Evolutionary conservation across 2,113 vertebrate species (phyloP), one percentile per base, ranked within the genome.

Genomic region (Myocastor coypus): DNA sequence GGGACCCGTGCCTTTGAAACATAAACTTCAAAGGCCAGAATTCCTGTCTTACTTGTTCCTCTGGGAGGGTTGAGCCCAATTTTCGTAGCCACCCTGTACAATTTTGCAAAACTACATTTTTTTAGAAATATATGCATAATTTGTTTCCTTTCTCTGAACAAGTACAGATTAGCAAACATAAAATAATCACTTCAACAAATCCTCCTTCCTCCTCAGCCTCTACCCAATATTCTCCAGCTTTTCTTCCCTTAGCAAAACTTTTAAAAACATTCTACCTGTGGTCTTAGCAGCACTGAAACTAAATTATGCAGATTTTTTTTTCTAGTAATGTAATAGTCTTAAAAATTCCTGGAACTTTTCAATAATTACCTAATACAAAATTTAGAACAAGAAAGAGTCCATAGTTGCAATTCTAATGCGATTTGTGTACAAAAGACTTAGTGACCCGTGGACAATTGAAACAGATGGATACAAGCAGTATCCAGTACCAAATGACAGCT

Each of bases 181-280:
- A 22, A 34, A 11, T 30, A 50, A 40, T 52, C 57, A 88, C 50
- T 63, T 24, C 46, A 55, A 34, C 16, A 50, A 42, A n/a, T 28
- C 0, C 11, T 22, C 3, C 8, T 32, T 75, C 11, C n/a, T 64
- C 46, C 7, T 10, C 57, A 30, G 11, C 13, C 7, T 28, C 2
- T 20, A 50, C 1, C 28, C 32, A 37, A 4, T 1, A n/a, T 34
- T 20, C 40, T 32, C 94, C 8, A 19, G 16, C 37, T 13, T 32
- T 2, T 9, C 64, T 83, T 20, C 30, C 13, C 69, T 89, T 71
- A 78, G 2, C 61, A 52, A 0, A 57, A 1, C 7, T 0, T 59
- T 57, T 85, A 42, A 61, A 92, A 34, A 24, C 0, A 37, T 86
- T 24, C 16, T 19, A 7, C 9, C 13, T 26, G 46, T 86, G 71